Evolutionary conservation across 2,888 invertebrate species (phyloP).

Genomic region (Sinotaia quadrata): DNA sequence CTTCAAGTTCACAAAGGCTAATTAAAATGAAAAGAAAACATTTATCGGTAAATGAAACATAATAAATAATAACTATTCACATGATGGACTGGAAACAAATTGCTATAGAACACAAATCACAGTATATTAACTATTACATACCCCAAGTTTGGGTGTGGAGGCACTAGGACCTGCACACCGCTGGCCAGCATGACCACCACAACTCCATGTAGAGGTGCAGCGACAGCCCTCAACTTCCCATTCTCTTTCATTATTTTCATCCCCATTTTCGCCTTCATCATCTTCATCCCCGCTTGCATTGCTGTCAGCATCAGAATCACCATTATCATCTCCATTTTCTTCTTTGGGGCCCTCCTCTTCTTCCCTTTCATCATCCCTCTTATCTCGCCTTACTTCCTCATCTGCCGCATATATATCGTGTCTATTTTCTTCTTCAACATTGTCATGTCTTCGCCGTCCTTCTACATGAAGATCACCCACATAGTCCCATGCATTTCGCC

Average conservation of each 20-base stretch:
- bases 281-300: background rate
- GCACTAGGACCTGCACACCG: constrained; percentile 1
- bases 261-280: constrained; percentile 8
- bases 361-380: constrained; percentile 1
- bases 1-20: no score
- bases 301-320: background rate
- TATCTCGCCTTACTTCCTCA: background rate
- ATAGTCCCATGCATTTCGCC: background rate
- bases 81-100: no score
- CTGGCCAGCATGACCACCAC: constrained; percentile 21
- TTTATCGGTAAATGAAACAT: no score
- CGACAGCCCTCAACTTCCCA: constrained; percentile 17
- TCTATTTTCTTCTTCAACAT: background rate
- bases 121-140: no score
- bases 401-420: background rate
- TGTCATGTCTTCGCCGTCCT: background rate
- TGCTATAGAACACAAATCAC: no score
- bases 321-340: background rate
- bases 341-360: background rate
- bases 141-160: constrained; percentile 14
- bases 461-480: background rate
- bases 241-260: constrained; percentile 11
- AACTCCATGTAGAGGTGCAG: constrained; percentile 26
- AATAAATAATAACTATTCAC: no score
- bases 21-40: no score